Base-by-base conservation (phyloP, 2,888 invertebrate species). In the Drosophila antonietae region DNA sequence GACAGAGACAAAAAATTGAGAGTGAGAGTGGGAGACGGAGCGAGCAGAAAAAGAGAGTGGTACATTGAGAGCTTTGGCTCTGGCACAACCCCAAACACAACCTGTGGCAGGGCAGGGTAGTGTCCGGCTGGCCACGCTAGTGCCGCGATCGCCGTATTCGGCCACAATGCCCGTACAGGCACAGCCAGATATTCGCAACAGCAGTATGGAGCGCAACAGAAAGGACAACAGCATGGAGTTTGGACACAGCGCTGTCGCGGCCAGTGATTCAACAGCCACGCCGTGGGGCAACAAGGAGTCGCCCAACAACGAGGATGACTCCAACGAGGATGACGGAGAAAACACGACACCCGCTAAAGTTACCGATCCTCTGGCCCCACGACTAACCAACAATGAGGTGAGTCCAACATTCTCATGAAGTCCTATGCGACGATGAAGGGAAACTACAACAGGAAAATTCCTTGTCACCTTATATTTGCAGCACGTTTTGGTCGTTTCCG, bases 401-500 rank as follows among this genome's bases (percentile, higher is more conserved):
- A 83, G 79, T 76, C 14, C 2, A 53, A n/a, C 10, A 14, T 8
- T 1, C 20, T 51, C 1, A 14, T 12, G 14, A n/a, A 2, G 23
- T 20, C 20, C 10, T 5, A 8, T 20, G 12, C 14, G 18, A 41
- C n/a, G 0, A 18, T n/a, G 28, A 33, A 33, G 10, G 58, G 53
- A 31, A 46, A 39, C 31, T 37, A n/a, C 4, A 20, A 39, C 14
- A 10, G 9, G 5, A 15, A 12, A 41, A 39, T 28, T 3, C 1
- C 3, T n/a, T 41, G 10, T 2, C 7, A 0, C 2, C 5, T n/a
- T 49, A 9, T n/a, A 10, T 20, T 58, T 52, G 14, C 64, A 93
- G 92, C 92, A 95, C 28, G 94, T 95, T 43, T 93, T 96, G 74
- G 95, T 96, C 81, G 96, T 96, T 28, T 95, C 95, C 0, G 93